Conservation (phyloP, 2,113 vertebrate genomes). For the Cercocebus atys region DNA sequence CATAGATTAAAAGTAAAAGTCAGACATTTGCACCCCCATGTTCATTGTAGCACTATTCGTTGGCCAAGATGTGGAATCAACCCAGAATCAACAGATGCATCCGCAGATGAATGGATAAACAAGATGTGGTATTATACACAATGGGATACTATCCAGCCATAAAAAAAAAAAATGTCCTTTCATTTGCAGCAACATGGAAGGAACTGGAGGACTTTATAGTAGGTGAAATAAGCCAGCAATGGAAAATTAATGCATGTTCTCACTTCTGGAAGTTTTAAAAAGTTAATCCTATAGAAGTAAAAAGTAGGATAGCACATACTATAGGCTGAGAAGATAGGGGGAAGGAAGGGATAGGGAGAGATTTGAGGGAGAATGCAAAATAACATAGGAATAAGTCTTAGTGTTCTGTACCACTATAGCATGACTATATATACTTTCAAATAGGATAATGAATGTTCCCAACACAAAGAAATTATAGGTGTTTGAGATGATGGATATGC, state of each 20-base stretch:
- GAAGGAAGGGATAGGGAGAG: neutral
- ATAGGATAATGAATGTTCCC: neutral
- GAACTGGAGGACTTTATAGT: neutral
- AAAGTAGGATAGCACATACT: neutral
- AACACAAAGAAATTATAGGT: neutral
- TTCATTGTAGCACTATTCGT: too few relatives aligned
- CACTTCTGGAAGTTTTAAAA: neutral
- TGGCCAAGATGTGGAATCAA: too few relatives aligned
- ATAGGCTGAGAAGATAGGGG: neutral
- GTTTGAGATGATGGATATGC: neutral
- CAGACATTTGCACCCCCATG: too few relatives aligned
- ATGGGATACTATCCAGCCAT: too few relatives aligned
- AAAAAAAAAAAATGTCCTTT: too few relatives aligned
- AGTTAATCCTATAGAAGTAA: neutral
- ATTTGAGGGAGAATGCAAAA: neutral
- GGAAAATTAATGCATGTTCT: neutral
- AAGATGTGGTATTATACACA: too few relatives aligned
- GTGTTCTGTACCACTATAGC: neutral
- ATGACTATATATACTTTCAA: neutral
- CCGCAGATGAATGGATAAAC: too few relatives aligned
- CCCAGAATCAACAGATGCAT: too few relatives aligned
- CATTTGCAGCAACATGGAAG: too few relatives aligned
- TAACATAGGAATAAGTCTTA: neutral
- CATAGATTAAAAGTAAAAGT: too few relatives aligned
- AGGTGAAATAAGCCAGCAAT: neutral